Percentiles rank a stretch among this genome's conserved stretches.
These are phyloP conservation scores for Trachymyrmex septentrionalis DNA, from an alignment of 1,140 invertebrate species.

Conservation along the genomic window DNA sequence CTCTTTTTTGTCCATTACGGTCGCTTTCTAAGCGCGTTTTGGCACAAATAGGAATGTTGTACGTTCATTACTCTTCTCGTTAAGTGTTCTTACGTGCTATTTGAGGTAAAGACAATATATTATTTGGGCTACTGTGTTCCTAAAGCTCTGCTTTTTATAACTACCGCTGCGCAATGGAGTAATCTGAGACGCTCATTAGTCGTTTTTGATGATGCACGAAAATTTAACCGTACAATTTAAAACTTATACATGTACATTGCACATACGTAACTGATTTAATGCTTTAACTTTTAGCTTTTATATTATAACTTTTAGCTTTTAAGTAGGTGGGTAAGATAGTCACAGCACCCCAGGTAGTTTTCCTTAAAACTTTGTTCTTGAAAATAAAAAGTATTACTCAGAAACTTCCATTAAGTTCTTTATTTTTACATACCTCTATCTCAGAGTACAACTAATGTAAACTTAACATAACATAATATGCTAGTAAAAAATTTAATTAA, in stretches of 20 bases:
- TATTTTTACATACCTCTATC: no score
- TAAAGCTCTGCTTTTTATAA: constrained; percentile 41
- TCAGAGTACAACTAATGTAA: no score
- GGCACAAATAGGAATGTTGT: constrained; percentile 2
- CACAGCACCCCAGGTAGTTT: no score
- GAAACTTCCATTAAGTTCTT: no score
- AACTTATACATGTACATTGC: constrained; percentile 15
- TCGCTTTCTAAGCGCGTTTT: constrained; percentile 27
- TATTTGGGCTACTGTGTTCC: constrained; percentile 27
- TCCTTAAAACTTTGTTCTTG: no score
- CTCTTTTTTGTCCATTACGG: constrained; percentile 12
- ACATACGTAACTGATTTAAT: constrained; percentile 9
- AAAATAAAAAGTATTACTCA: background rate
- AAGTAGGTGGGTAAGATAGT: no score
- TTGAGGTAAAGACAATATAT: constrained; percentile 40
- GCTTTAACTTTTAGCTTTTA: background rate
- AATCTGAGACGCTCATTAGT: constrained; percentile 51
- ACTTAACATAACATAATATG: no score
- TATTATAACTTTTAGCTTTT: background rate
- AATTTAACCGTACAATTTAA: background rate
- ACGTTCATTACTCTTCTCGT: constrained; percentile 50
- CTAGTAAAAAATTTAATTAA: no score
- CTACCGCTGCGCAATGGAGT: constrained; percentile 30
- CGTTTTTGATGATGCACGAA: background rate
- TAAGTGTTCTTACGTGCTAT: constrained; percentile 49